Conservation (phyloP, 2,888 invertebrate species). For the Hypercompe scribonia region DNA sequence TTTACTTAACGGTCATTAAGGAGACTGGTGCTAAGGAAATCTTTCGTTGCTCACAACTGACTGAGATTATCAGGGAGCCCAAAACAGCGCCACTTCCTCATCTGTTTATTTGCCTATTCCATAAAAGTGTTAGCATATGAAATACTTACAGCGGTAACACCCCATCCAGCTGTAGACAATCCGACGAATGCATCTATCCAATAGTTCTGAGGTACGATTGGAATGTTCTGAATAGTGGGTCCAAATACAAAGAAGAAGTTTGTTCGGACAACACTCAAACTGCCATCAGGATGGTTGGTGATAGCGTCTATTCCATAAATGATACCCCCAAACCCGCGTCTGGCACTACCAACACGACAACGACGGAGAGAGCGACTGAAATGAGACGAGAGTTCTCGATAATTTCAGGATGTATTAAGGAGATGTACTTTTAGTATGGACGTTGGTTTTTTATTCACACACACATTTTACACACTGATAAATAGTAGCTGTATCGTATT, state of each 20-base stretch:
- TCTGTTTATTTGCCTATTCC: no score
- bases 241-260: not conserved
- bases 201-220: not conserved
- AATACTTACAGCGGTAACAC: constrained; percentile 7
- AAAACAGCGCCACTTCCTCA: no score
- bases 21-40: no score
- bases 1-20: no score
- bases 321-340: not conserved
- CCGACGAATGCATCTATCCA: not conserved
- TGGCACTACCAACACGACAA: not conserved
- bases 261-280: not conserved
- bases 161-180: not conserved
- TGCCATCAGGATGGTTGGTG: not conserved
- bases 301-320: not conserved
- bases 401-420: not conserved
- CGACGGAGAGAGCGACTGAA: not conserved
- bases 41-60: no score
- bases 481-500: no score
- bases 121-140: not conserved
- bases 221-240: not conserved
- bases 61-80: no score
- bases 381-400: not conserved
- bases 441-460: no score
- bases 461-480: no score
- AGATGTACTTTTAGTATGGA: no score